phyloP scores from a whole-genome alignment of 64 coral and sea anemone genomes.

The Anthopleura sola region DNA sequence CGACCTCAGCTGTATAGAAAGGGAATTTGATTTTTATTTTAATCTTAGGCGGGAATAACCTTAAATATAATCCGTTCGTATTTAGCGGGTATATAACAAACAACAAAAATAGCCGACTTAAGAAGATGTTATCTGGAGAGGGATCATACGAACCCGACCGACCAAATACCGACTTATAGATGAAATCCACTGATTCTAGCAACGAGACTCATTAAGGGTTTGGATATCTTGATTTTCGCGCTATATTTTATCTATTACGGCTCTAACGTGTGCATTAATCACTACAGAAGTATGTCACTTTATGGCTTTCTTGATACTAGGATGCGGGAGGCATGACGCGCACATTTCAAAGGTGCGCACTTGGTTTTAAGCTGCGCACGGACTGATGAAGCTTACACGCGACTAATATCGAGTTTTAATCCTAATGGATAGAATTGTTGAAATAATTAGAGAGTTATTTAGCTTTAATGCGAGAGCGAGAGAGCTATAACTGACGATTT shows the following conservation, averaged over 20 bases:
- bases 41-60: neutral
- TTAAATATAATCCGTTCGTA: neutral
- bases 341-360: neutral
- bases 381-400: neutral
- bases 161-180: neutral
- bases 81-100: neutral
- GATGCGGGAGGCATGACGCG: neutral
- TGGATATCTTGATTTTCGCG: neutral
- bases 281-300: neutral
- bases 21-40: neutral
- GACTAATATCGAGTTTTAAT: no score
- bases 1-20: neutral
- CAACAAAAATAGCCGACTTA: neutral
- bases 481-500: no score
- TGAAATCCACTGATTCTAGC: neutral
- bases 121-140: neutral
- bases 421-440: no score
- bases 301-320: neutral
- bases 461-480: no score
- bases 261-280: neutral
- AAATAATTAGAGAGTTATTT: no score
- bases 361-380: neutral
- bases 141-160: neutral
- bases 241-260: neutral
- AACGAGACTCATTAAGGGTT: neutral